These are phyloP conservation scores for Calyptomena viridis DNA, from an alignment of 2,113 vertebrate species.

Conservation along the genomic window DNA sequence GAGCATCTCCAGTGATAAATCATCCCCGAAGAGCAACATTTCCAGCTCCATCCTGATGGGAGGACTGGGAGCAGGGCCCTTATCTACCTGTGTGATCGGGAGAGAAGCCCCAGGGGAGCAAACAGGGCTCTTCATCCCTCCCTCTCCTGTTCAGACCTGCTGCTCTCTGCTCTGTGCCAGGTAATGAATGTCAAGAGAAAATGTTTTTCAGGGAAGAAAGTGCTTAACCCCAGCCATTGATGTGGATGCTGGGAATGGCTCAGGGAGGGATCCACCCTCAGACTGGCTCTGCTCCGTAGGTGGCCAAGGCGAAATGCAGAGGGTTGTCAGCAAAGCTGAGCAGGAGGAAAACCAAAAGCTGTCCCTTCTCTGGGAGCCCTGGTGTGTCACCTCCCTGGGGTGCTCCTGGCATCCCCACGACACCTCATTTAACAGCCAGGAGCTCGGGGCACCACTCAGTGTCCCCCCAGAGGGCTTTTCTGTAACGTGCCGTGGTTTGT, in stretches of 20 bases:
- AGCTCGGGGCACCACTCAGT: too few species aligned
- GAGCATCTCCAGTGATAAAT: background rate
- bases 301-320: background rate
- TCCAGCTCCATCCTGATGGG: background rate
- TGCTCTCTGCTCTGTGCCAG: background rate
- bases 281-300: background rate
- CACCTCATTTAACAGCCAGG: background rate
- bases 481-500: background rate
- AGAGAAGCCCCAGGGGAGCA: background rate
- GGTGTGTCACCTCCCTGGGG: background rate
- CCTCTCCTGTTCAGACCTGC: slow-evolving; percentile 28
- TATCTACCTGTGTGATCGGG: slow-evolving; percentile 1
- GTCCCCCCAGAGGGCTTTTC: background rate
- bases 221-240: background rate
- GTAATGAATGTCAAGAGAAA: background rate
- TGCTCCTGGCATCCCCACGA: background rate
- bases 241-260: background rate
- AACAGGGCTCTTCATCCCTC: background rate
- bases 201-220: background rate
- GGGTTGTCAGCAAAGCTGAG: background rate
- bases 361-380: background rate
- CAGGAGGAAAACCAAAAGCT: background rate
- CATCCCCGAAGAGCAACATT: background rate
- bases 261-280: background rate
- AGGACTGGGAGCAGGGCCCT: background rate